Conservation (phyloP, 2,888 invertebrate genomes). For the Ypsolopha sequella region DNA sequence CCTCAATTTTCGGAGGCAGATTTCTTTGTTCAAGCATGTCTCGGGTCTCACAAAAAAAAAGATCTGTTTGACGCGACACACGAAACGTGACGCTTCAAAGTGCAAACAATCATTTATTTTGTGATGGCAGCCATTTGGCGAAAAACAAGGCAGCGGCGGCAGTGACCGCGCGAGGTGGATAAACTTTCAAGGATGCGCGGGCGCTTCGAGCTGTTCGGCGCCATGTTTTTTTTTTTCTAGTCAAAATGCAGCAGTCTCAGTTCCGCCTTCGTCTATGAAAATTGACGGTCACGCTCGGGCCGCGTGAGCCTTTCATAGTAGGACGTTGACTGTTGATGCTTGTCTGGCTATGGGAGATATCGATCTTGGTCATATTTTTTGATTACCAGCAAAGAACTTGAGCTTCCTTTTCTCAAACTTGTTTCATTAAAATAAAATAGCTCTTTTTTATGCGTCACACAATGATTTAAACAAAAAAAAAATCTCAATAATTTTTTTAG, state of each 20-base stretch:
- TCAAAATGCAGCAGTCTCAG: constrained; percentile 29
- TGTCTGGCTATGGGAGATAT: no score
- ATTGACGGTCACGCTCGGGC: constrained; percentile 3
- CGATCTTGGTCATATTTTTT: no score
- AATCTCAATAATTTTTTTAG: neutral
- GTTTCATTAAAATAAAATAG: neutral
- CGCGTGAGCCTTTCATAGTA: neutral
- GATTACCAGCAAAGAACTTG: no score
- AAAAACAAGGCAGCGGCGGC: constrained; percentile 23
- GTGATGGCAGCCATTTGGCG: constrained; percentile 7
- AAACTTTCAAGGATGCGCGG: constrained; percentile 50
- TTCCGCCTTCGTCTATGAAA: constrained; percentile 12
- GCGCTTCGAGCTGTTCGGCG: constrained; percentile 10
- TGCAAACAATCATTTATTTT: constrained; percentile 1
- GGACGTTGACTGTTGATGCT: neutral
- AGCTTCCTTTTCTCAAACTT: no score
- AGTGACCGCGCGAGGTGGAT: constrained; percentile 44
- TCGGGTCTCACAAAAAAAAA: no score
- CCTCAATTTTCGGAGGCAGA: no score
- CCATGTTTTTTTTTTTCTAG: constrained; percentile 18
- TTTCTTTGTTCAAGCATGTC: no score
- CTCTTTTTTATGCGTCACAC: no score
- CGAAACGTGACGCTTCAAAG: neutral
- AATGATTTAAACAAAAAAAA: neutral
- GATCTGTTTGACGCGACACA: neutral